These are phyloP conservation scores for Ormia ochracea DNA, from an alignment of 2,888 invertebrate species.

Conservation along the genomic window DNA sequence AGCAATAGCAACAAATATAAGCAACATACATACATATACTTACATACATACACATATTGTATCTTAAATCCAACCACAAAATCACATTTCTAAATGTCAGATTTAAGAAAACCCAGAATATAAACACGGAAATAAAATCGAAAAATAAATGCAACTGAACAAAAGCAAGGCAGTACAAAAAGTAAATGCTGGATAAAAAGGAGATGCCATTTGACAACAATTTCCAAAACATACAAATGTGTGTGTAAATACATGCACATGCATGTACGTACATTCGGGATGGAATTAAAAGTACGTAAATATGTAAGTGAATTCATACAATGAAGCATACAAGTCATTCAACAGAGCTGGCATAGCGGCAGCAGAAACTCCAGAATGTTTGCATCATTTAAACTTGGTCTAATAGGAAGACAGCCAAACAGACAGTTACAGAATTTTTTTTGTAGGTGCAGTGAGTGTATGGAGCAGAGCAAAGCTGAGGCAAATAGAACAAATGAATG, in stretches of 20 bases:
- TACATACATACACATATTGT: neutral
- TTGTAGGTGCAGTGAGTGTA: neutral
- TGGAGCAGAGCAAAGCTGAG: slow-evolving; percentile 18
- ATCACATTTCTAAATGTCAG: slow-evolving; percentile 57
- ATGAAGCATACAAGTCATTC: slow-evolving; percentile 33
- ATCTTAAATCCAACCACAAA: slow-evolving; percentile 56
- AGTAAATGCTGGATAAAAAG: slow-evolving; percentile 30
- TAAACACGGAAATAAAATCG: slow-evolving; percentile 61
- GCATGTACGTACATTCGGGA: slow-evolving; percentile 1
- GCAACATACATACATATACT: too few relatives aligned
- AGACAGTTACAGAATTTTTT: slow-evolving; percentile 39
- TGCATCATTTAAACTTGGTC: slow-evolving; percentile 7
- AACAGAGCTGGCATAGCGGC: slow-evolving; percentile 35
- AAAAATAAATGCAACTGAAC: slow-evolving; percentile 55
- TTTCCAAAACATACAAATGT: slow-evolving; percentile 44
- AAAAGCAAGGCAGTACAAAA: slow-evolving; percentile 23
- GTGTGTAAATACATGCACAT: neutral
- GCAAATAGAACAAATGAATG: slow-evolving; percentile 61
- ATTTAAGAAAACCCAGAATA: slow-evolving; percentile 54
- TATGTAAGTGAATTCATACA: slow-evolving; percentile 21
- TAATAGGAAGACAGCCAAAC: slow-evolving; percentile 36
- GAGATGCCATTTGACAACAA: slow-evolving; percentile 57
- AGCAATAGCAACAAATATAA: neutral
- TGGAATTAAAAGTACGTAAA: neutral
- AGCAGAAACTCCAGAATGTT: slow-evolving; percentile 12